Evolutionary conservation across 2,113 vertebrate genomes (phyloP).

Genomic region (Eudyptes chrysolophus): DNA sequence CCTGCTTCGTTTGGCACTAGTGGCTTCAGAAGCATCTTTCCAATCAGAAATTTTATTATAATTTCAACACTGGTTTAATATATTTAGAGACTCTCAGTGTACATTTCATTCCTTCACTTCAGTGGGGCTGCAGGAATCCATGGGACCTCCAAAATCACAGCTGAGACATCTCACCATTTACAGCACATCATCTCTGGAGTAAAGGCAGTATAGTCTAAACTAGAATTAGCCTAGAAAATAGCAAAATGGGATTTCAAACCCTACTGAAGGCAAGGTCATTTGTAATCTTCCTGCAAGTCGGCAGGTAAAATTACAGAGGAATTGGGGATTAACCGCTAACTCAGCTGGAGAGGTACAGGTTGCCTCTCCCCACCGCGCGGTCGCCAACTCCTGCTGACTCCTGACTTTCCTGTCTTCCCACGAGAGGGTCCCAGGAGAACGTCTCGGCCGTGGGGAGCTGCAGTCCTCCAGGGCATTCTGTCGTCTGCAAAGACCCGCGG

Average conservation of each 20-base stretch:
- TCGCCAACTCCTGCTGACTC: too few species aligned
- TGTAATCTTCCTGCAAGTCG: background rate
- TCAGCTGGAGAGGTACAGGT: too few species aligned
- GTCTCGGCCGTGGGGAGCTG: background rate
- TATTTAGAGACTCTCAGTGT: rapidly evolving
- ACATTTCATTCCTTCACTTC: background rate
- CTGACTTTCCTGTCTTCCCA: rapidly evolving
- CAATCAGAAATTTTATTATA: rapidly evolving
- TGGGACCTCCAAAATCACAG: rapidly evolving
- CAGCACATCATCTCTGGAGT: background rate
- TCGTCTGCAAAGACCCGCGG: rapidly evolving
- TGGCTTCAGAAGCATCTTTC: background rate
- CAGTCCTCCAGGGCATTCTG: rapidly evolving
- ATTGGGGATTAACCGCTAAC: rapidly evolving
- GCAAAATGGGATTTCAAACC: rapidly evolving
- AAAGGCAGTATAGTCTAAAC: rapidly evolving
- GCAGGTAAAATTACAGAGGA: background rate
- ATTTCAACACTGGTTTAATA: background rate
- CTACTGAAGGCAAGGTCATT: rapidly evolving
- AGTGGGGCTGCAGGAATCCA: background rate
- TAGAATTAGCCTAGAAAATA: background rate
- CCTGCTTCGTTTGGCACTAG: background rate
- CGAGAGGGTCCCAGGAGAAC: background rate
- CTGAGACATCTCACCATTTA: rapidly evolving
- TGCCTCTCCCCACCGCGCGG: rapidly evolving